Evolutionary conservation across 2,888 invertebrate species (phyloP), one percentile per base, ranked within the genome.

Genomic region (Pachydiplax longipennis): DNA sequence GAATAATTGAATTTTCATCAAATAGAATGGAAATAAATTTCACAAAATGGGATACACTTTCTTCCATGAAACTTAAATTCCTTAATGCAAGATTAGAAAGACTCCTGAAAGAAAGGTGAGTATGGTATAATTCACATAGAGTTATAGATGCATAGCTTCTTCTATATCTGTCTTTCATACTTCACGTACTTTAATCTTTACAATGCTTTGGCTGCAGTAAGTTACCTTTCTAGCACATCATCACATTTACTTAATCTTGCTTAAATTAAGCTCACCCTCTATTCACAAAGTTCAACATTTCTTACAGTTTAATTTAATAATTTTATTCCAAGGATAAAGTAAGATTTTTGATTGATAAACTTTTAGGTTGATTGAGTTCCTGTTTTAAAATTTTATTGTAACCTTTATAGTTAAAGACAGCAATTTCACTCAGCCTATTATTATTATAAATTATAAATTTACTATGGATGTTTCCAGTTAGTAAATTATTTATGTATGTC

Each of bases 111-210:
- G 31, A 25, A 31, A 73, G 31, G 73, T 73, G 31, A 73, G 73
- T 73, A 73, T 22, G 3, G 8, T 31, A 73, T 73, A 31, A 31
- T 73, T 73, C 13, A 31, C 13, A 31, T 73, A n/a, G 13, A 73
- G 13, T 73, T 1, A 10, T 31, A 31, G 31, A 73, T 31, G 31
- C 13, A 37, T 87, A 61, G 35, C 87, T 87, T 61, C 87, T 87
- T 87, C 87, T 87, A 87, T 87, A 15, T 61, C 87, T 87, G 61
- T 87, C 65, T 87, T 87, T 87, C n/a, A 31, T 35, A 61, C 87
- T 87, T 87, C 87, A 87, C 37, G 13, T 10, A 65, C 87, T 81
- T 31, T 31, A 61, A 61, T 87, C 48, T 83, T 87, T 65, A 37
- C 37, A 61, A 58, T 65, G 87, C 65, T 87, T 87, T 65, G 65